Conservation (phyloP, 2,888 invertebrate species). For the Pristionchus exspectatus region DNA sequence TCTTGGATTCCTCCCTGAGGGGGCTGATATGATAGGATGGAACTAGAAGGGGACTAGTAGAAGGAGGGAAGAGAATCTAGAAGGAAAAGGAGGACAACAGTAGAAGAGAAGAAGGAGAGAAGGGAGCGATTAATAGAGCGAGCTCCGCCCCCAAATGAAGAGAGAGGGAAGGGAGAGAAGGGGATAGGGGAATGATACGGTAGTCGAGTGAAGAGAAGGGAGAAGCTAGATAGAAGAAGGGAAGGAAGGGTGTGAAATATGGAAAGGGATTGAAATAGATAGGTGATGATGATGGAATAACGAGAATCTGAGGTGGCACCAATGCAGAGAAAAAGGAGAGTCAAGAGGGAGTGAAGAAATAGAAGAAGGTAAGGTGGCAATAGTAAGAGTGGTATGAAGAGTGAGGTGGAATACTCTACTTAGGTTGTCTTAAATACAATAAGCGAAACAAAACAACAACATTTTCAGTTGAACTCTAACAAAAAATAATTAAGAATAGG, state of each 20-base stretch:
- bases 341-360: neutral
- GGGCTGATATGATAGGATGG: conserved; percentile 12
- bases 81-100: conserved; percentile 10
- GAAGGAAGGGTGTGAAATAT: conserved; percentile 35
- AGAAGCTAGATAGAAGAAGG: neutral
- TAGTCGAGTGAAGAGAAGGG: neutral
- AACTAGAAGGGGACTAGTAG: neutral
- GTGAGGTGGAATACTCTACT: neutral
- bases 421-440: neutral
- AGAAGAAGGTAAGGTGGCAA: neutral
- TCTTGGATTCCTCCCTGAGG: neutral
- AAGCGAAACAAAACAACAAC: neutral
- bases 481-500: neutral
- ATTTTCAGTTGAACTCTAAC: neutral
- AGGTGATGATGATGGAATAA: conserved; percentile 18
- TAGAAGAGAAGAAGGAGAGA: conserved; percentile 26
- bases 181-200: neutral
- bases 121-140: conserved; percentile 3
- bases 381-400: neutral
- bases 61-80: neutral
- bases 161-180: neutral
- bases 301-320: conserved; percentile 47
- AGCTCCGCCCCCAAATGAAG: conserved; percentile 9
- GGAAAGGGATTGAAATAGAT: neutral
- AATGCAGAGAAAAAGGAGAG: neutral